Percentiles rank a stretch among this genome's conserved stretches.
Conservation (phyloP, 2,888 invertebrate species). For the Epirrhoe alternata region DNA sequence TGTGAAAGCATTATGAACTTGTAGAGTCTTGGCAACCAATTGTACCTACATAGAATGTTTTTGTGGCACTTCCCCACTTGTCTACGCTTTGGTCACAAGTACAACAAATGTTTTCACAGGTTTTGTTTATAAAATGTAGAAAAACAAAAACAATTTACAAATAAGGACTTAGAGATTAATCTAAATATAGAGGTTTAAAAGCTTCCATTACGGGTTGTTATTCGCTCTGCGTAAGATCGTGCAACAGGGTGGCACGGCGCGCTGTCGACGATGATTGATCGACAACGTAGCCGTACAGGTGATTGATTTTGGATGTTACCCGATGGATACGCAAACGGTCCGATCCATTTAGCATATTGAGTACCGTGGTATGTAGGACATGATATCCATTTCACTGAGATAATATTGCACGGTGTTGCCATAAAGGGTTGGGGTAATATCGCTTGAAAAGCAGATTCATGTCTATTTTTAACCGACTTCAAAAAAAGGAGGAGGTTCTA, state of each 20-base stretch:
- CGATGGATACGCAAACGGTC: slow-evolving; percentile 55
- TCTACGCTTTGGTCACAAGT: neutral
- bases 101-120: too few relatives aligned
- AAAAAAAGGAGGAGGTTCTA: too few relatives aligned
- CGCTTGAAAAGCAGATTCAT: too few relatives aligned
- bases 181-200: neutral
- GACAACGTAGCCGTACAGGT: slow-evolving; percentile 47
- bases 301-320: slow-evolving; percentile 61
- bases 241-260: slow-evolving; percentile 44
- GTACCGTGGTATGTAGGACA: slow-evolving; percentile 36
- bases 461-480: too few relatives aligned
- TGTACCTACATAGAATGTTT: too few relatives aligned
- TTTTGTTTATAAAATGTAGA: too few relatives aligned
- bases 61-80: neutral
- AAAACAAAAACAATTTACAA: neutral
- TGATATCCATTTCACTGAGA: slow-evolving; percentile 39
- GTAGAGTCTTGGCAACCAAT: too few relatives aligned
- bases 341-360: slow-evolving; percentile 50
- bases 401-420: slow-evolving; percentile 25
- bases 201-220: slow-evolving; percentile 1
- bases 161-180: neutral
- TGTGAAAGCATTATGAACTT: too few relatives aligned
- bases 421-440: neutral
- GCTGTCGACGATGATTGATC: slow-evolving; percentile 61
- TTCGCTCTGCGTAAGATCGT: slow-evolving; percentile 22